Conservation (phyloP, 2,888 invertebrate species). For the Physocephala rufipes region DNA sequence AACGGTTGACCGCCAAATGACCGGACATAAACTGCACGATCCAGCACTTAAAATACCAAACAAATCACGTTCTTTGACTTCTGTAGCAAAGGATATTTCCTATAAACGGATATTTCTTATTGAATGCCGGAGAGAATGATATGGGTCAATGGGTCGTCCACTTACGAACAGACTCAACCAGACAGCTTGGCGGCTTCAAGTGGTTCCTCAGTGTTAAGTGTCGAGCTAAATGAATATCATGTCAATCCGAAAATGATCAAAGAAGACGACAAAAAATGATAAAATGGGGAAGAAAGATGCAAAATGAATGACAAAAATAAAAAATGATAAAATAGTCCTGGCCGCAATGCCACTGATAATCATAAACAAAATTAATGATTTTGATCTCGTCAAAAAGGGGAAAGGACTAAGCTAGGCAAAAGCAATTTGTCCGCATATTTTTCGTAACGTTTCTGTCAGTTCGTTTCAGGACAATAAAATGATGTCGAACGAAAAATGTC, state of each 20-base stretch:
- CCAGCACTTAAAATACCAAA: slow-evolving; percentile 21
- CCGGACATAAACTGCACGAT: slow-evolving; percentile 28
- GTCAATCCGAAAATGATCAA: slow-evolving; percentile 47
- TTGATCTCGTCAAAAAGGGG: too few relatives aligned
- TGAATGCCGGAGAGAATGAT: neutral
- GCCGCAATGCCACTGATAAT: neutral
- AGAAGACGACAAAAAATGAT: too few relatives aligned
- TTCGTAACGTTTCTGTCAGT: too few relatives aligned
- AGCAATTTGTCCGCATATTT: too few relatives aligned
- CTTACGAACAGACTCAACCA: slow-evolving; percentile 31
- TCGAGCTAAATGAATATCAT: slow-evolving; percentile 43
- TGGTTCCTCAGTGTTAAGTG: slow-evolving; percentile 38
- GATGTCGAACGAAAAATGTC: neutral
- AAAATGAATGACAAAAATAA: too few relatives aligned
- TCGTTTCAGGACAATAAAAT: too few relatives aligned
- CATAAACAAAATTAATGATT: too few relatives aligned
- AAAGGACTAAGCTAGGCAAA: too few relatives aligned
- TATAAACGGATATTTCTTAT: too few relatives aligned
- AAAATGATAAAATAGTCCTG: too few relatives aligned
- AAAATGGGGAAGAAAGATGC: too few relatives aligned
- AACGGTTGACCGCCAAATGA: slow-evolving; percentile 38
- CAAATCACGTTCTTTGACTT: slow-evolving; percentile 19
- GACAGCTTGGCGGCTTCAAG: slow-evolving; percentile 55
- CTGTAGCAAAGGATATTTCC: too few relatives aligned
- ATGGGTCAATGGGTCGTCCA: neutral